A percentile compares a stretch with the other conserved stretches of the same genome.
phyloP scores from a whole-genome alignment of 2,888 invertebrate genomes.

The Bombyx huttoni region DNA sequence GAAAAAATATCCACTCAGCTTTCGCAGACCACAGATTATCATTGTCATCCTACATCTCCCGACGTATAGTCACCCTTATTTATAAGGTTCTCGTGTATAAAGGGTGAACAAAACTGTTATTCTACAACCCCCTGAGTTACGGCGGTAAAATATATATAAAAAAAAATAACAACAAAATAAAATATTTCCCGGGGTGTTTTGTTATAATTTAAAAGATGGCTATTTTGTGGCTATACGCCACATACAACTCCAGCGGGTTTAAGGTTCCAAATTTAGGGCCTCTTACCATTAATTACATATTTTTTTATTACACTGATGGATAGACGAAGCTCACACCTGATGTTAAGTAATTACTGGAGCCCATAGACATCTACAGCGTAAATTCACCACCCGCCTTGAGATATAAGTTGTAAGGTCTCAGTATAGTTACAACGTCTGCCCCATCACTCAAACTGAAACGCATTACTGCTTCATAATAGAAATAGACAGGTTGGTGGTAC shows the following conservation, averaged over 20 bases:
- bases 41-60: constrained; percentile 14
- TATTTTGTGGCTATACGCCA: neutral
- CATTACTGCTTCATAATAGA: too few species aligned
- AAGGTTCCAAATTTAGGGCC: neutral
- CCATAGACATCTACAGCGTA: too few species aligned
- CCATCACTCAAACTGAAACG: too few species aligned
- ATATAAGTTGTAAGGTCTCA: too few species aligned
- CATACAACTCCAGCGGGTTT: neutral
- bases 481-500: too few species aligned
- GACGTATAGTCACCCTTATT: constrained; percentile 26
- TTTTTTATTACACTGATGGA: too few species aligned
- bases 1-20: too few species aligned
- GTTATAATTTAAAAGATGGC: neutral
- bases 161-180: neutral
- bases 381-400: too few species aligned
- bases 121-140: constrained; percentile 1
- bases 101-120: constrained; percentile 7
- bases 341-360: too few species aligned
- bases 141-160: constrained; percentile 2
- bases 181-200: neutral
- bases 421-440: too few species aligned
- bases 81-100: constrained; percentile 18
- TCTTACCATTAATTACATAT: too few species aligned
- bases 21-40: constrained; percentile 8
- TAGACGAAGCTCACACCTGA: too few species aligned